A percentile compares a stretch with the other conserved stretches of the same genome.
Conservation (phyloP, 2,113 vertebrate genomes). For the Upupa epops region DNA sequence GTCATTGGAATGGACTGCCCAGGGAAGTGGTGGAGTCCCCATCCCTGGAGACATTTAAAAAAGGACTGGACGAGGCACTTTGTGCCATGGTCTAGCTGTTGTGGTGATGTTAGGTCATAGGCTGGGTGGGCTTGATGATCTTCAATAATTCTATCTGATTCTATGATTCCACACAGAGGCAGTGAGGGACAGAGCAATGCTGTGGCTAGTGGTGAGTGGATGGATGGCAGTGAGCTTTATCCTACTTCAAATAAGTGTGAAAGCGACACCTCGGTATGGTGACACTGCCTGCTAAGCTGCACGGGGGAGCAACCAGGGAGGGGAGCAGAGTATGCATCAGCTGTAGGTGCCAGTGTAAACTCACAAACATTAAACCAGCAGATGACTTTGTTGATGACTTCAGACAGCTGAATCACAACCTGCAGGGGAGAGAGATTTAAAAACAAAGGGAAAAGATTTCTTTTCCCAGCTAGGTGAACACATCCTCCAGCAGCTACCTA, state of each 20-base stretch:
- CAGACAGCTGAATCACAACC: accelerated
- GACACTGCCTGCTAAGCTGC: background rate
- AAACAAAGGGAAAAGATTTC: background rate
- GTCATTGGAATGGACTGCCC: too few relatives aligned
- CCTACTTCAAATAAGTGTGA: background rate
- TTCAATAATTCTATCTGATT: too few relatives aligned
- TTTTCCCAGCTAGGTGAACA: background rate
- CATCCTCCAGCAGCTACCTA: background rate
- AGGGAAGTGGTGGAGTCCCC: too few relatives aligned
- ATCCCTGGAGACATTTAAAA: too few relatives aligned
- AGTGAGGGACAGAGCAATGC: background rate
- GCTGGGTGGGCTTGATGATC: too few relatives aligned
- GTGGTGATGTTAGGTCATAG: too few relatives aligned
- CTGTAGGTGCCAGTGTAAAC: background rate
- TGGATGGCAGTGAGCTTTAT: too few relatives aligned
- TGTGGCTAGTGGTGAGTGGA: accelerated
- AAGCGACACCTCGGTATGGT: background rate
- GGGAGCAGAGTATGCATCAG: accelerated
- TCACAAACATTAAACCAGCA: background rate
- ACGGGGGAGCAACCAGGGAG: background rate
- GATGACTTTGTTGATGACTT: background rate
- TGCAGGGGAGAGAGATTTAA: background rate
- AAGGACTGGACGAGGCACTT: too few relatives aligned
- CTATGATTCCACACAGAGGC: background rate
- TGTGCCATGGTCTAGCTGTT: too few relatives aligned